A percentile compares a stretch with the other conserved stretches of the same genome.
Conservation (phyloP, 2,113 vertebrate genomes). For the Apaloderma vittatum region DNA sequence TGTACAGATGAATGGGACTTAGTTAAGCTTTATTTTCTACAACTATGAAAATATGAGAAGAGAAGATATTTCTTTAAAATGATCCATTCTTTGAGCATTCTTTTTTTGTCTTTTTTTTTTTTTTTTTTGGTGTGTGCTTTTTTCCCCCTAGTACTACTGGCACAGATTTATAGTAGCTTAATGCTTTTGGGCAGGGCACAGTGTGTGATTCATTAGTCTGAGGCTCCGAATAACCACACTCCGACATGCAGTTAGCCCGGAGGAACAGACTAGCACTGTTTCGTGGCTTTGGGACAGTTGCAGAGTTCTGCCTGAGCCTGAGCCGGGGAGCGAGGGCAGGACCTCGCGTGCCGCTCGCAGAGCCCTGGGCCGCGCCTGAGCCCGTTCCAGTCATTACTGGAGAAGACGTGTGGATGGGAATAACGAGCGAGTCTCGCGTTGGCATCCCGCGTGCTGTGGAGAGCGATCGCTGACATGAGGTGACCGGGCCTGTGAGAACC, state of each 20-base stretch:
- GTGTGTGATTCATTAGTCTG: neutral
- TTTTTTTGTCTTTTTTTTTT: neutral
- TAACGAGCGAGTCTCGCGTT: neutral
- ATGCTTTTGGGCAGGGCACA: neutral
- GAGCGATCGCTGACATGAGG: neutral
- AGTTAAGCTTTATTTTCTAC: neutral
- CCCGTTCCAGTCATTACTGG: neutral
- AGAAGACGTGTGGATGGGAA: neutral
- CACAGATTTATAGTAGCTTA: neutral
- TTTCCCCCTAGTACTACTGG: neutral
- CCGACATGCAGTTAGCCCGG: neutral
- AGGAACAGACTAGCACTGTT: constrained; percentile 8
- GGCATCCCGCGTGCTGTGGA: neutral
- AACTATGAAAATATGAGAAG: neutral
- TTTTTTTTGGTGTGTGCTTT: no score
- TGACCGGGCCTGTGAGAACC: neutral
- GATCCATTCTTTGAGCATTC: neutral
- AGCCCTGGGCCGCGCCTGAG: neutral
- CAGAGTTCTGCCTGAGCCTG: neutral
- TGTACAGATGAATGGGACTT: neutral
- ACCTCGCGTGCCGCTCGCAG: neutral
- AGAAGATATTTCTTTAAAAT: neutral
- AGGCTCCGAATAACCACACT: neutral
- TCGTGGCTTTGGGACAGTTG: neutral
- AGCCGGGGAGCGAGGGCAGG: neutral